Evolutionary conservation across 2,113 vertebrate genomes (phyloP), one percentile per base, ranked within the genome.

Genomic region (Myrmecobius fasciatus): DNA sequence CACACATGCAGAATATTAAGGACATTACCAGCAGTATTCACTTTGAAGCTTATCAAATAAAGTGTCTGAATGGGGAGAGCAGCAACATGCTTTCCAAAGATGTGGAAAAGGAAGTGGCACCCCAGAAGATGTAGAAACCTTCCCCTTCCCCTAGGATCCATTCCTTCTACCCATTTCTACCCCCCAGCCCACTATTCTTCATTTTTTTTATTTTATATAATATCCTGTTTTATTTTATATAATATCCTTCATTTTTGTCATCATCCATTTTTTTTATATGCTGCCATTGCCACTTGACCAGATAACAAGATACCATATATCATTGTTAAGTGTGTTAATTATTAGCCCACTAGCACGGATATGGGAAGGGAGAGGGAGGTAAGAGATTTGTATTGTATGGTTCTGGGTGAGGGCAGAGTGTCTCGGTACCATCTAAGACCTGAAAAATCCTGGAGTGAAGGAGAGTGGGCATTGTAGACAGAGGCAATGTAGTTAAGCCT

Each of bases 1-100:
- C 99, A 12, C 99, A 99, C 98, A 99, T 99, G 99, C 99, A 99
- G 98, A 99, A 99, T 98, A 99, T 99, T 96, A 99, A 99, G 97
- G 99, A 99, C 98, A 99, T 99, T 98, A 99, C 99, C 97, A 99
- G 99, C 98, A 99, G 98, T 98, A 99, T 99, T 98, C 99, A 99
- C 98, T 99, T 99, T 0, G 99, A 99, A 97, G 99, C 99, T 6
- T 99, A 99, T 98, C 99, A 99, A 1, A 99, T 99, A 67, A 99
- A 99, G 94, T 98, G 99, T 91, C 98, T 99, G 98, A 99, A 99
- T 1, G 99, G 99, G 96, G 99, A 99, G 98, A 99, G 99, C 98
- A 99, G 98, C 95, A 98, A 98, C 96, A 96, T 98, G 9, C 98
- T 99, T 96, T 98, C 99, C 96, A 99, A 99, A 0, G 99, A 99